Base-by-base conservation (phyloP, 2,888 invertebrate species). In the Drosophila buzzatii region DNA sequence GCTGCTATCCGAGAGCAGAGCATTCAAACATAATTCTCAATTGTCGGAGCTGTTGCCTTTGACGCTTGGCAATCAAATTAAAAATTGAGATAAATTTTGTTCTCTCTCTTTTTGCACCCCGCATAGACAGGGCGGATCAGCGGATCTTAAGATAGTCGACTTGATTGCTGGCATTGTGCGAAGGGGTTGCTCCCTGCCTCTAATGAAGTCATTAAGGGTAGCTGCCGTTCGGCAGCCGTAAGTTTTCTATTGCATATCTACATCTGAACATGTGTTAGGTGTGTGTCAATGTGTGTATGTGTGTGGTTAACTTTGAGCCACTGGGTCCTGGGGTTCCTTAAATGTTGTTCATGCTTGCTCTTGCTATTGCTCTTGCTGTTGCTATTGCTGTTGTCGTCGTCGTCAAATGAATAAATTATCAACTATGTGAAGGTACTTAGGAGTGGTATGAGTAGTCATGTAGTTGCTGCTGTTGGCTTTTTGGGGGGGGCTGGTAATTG, bases 171-270 rank as follows among this genome's bases (percentile, higher is more conserved):
- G 66, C 73, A 78, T 71, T 78, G 77, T 61, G 49, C 47, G 70
- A 68, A 76, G 76, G 79, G 77, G 76, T 56, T 66, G 45, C 58
- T 41, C n/a, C 14, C 27, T 14, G 37, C 18, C 60, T 71, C 79
- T 83, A 87, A 87, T 87, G 87, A 85, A 87, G 86, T 87, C 89
- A 87, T 87, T 89, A 87, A 74, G 85, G 81, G 87, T 85, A 69
- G 84, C 67, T 77, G 59, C 49, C 53, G 20, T 33, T 42, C 20
- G 55, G n/a, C 52, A 39, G 23, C 62, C 62, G 52, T 41, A 70
- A 63, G 55, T 64, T 62, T 23, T 27, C 47, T 39, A 42, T 64
- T 61, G 44, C 57, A 45, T 47, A 62, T 60, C 55, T 65, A 62
- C 49, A 56, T 65, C 70, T 52, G 23, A 42, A n/a, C 41, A 42